phyloP scores from a whole-genome alignment of 2,113 vertebrate genomes.

The Aegotheles bennettii region DNA sequence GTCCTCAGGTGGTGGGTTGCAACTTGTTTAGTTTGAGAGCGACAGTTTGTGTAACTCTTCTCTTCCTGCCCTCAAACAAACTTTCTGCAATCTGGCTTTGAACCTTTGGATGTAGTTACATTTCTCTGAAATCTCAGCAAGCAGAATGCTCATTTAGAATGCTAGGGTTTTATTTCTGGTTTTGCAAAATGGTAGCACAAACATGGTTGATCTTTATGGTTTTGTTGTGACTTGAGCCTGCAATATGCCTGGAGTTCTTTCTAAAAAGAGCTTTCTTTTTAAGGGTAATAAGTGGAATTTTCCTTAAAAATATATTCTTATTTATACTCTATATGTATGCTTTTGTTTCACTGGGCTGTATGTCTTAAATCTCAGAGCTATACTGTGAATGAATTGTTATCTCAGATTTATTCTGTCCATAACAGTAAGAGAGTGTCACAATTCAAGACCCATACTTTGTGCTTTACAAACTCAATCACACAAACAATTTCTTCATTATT shows the following conservation, averaged over 20 bases:
- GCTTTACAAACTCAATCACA: not conserved
- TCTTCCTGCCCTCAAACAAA: not conserved
- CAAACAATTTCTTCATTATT: not conserved
- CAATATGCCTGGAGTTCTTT: not conserved
- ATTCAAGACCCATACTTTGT: not conserved
- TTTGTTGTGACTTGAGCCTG: not conserved
- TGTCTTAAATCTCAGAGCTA: too few species aligned
- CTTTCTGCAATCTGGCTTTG: not conserved
- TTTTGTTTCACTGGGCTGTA: not conserved
- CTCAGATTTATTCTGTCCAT: not conserved
- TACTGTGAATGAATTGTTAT: not conserved
- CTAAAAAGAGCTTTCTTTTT: not conserved
- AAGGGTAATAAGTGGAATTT: not conserved
- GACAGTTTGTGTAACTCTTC: not conserved
- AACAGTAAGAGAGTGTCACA: not conserved
- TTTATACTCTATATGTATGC: not conserved
- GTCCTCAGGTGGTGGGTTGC: too few species aligned
- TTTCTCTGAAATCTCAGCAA: not conserved
- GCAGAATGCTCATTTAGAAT: not conserved
- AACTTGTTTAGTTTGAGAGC: too few species aligned
- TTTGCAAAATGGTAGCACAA: not conserved
- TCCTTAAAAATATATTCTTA: too few species aligned
- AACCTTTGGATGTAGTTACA: not conserved
- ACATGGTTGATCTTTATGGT: too few species aligned
- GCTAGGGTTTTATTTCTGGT: not conserved